These are phyloP conservation scores for Lepidochrysops patricia DNA, from an alignment of 2,888 invertebrate species.

Conservation along the genomic window DNA sequence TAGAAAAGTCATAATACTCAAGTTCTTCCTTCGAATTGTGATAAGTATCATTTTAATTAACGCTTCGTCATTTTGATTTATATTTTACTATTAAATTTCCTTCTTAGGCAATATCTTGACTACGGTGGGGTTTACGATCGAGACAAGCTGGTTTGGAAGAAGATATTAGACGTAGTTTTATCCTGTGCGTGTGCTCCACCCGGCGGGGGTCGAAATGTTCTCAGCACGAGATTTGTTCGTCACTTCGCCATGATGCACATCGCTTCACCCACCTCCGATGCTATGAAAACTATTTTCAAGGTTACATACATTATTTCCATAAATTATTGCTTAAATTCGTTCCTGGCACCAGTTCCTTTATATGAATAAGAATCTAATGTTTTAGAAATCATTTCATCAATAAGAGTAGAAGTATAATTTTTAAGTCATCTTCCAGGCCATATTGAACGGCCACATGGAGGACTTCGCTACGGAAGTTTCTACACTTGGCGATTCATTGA, in stretches of 20 bases:
- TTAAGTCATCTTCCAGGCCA: conserved; percentile 68
- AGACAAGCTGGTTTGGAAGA: conserved; percentile 91
- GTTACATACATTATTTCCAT: too few relatives aligned
- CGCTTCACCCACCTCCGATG: conserved; percentile 84
- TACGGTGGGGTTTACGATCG: conserved; percentile 90
- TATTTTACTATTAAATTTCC: not conserved
- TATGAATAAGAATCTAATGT: too few relatives aligned
- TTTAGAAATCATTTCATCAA: too few relatives aligned
- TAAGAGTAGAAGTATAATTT: too few relatives aligned
- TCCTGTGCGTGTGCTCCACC: conserved; percentile 92
- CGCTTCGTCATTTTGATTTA: not conserved
- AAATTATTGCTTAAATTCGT: too few relatives aligned
- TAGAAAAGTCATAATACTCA: too few relatives aligned
- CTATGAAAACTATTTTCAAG: conserved; percentile 86
- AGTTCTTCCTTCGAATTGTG: too few relatives aligned
- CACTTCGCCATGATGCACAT: conserved; percentile 92
- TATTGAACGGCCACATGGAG: conserved; percentile 83
- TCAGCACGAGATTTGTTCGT: conserved; percentile 88
- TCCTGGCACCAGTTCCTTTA: too few relatives aligned
- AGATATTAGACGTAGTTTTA: conserved; percentile 87
- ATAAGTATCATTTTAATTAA: too few relatives aligned
- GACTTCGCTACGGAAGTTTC: conserved; percentile 84
- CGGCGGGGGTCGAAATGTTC: conserved; percentile 90
- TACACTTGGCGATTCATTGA: conserved; percentile 80
- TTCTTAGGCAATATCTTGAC: conserved; percentile 80